These are phyloP conservation scores for Heteropelma amictum DNA, from an alignment of 2,888 invertebrate genomes.

Conservation along the genomic window DNA sequence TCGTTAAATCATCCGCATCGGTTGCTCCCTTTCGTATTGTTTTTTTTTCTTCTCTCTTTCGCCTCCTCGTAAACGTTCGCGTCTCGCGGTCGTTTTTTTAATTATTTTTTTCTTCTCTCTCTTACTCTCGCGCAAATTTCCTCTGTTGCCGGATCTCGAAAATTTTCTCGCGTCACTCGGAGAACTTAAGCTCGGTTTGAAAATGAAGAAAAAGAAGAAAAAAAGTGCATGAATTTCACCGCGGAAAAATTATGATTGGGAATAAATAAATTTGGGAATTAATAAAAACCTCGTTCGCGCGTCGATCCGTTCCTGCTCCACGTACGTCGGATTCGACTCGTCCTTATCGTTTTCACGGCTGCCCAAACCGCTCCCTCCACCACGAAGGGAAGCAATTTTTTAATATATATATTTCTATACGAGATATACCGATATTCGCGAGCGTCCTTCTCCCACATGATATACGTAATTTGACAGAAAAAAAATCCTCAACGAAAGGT, in stretches of 20 bases:
- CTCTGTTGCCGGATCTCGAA: conserved; percentile 6
- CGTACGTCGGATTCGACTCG: conserved; percentile 19
- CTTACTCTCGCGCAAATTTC: conserved; percentile 49
- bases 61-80: conserved; percentile 35
- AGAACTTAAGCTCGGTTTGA: conserved; percentile 22
- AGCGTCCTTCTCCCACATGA: conserved; percentile 55
- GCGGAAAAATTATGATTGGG: background rate
- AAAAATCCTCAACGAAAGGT: conserved; percentile 23
- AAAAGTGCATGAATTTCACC: no score
- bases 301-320: conserved; percentile 37
- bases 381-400: conserved; percentile 48
- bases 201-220: no score
- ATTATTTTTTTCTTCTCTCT: conserved; percentile 36
- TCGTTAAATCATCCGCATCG: conserved; percentile 57
- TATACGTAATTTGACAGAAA: conserved; percentile 62
- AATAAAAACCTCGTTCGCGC: conserved; percentile 21
- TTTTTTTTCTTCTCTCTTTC: conserved; percentile 42
- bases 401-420: conserved; percentile 61
- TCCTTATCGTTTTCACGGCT: background rate
- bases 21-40: conserved; percentile 41
- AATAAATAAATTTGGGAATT: background rate
- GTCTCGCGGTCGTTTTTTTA: conserved; percentile 28
- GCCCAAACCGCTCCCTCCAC: conserved; percentile 34
- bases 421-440: conserved; percentile 60
- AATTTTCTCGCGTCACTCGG: conserved; percentile 12